Percentiles rank a stretch among this genome's conserved stretches.
These are phyloP conservation scores for Heliothis subflexa DNA, from an alignment of 1,140 invertebrate genomes.

Conservation along the genomic window DNA sequence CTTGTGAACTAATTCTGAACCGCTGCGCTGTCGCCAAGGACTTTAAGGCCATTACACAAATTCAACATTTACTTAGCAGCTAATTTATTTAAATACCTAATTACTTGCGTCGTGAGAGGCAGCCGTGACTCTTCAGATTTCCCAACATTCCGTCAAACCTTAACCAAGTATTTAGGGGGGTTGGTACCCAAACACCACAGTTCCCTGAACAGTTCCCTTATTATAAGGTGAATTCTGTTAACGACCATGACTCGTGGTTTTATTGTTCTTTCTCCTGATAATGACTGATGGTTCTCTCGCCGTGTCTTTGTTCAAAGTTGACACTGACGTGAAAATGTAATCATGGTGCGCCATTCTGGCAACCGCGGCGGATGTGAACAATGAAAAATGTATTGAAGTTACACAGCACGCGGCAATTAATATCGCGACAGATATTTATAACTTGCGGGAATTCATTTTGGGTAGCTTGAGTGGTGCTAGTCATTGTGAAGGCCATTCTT, in stretches of 20 bases:
- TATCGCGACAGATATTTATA: slow-evolving; percentile 47
- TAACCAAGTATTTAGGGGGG: slow-evolving; percentile 56
- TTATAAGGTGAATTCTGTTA: slow-evolving; percentile 72
- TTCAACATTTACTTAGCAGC: slow-evolving; percentile 40
- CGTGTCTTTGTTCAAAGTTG: slow-evolving; percentile 80
- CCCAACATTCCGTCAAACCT: slow-evolving; percentile 61
- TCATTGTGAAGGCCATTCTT: not conserved
- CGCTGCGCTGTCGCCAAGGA: not conserved
- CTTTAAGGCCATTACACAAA: slow-evolving; percentile 13
- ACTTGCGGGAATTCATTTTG: slow-evolving; percentile 34
- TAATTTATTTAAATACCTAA: slow-evolving; percentile 55
- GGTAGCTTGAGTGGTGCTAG: not conserved
- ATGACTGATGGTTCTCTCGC: slow-evolving; percentile 80
- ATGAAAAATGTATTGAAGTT: slow-evolving; percentile 69
- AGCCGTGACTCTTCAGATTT: slow-evolving; percentile 59
- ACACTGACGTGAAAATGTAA: slow-evolving; percentile 81
- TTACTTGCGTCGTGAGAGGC: slow-evolving; percentile 51
- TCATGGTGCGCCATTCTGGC: slow-evolving; percentile 64
- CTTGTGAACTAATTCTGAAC: slow-evolving; percentile 12
- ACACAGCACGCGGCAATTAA: slow-evolving; percentile 62
- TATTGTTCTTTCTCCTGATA: slow-evolving; percentile 79
- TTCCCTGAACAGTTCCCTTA: slow-evolving; percentile 53
- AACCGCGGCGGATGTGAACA: slow-evolving; percentile 68
- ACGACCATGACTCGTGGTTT: slow-evolving; percentile 79
- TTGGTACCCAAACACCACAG: slow-evolving; percentile 48